phyloP scores from a whole-genome alignment of 2,888 invertebrate genomes.

The Myopa tessellatipennis region DNA sequence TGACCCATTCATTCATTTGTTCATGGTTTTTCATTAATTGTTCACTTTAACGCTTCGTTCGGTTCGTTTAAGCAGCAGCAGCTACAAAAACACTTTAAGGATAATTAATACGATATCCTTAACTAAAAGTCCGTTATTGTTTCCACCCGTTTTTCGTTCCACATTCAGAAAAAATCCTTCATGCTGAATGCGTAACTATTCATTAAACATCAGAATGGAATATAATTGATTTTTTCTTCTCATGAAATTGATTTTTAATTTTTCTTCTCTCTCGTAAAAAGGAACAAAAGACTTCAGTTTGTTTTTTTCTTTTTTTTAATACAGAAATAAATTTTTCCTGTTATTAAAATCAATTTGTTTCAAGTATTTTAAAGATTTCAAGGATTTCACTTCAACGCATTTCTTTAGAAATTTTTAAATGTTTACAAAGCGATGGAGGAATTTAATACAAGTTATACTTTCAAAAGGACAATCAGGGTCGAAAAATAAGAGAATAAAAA shows the following conservation, averaged over 20 bases:
- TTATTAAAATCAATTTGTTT: too few species aligned
- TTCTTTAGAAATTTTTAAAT: too few species aligned
- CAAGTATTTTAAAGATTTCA: too few species aligned
- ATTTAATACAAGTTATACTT: too few species aligned
- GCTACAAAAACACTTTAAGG: slow-evolving; percentile 43
- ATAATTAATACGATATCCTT: slow-evolving; percentile 52
- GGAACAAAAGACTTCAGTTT: slow-evolving; percentile 1
- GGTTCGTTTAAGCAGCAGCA: slow-evolving; percentile 7
- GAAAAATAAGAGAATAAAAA: too few species aligned
- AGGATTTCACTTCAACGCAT: too few species aligned
- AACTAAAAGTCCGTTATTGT: slow-evolving; percentile 48
- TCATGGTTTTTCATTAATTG: slow-evolving; percentile 6
- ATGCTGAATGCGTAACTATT: slow-evolving; percentile 43
- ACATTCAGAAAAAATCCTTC: slow-evolving; percentile 5
- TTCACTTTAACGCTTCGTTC: slow-evolving; percentile 19
- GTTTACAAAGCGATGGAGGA: too few species aligned
- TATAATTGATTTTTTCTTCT: slow-evolving; percentile 35
- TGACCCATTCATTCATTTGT: slow-evolving; percentile 13
- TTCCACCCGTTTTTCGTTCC: not conserved
- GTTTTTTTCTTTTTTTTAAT: too few species aligned
- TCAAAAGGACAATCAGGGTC: too few species aligned
- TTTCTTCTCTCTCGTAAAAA: slow-evolving; percentile 3
- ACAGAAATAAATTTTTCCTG: too few species aligned
- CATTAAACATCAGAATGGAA: slow-evolving; percentile 35
- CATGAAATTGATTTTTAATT: slow-evolving; percentile 40